These are phyloP conservation scores for Liolophura sinensis DNA, from an alignment of 1,140 invertebrate species.

Conservation along the genomic window DNA sequence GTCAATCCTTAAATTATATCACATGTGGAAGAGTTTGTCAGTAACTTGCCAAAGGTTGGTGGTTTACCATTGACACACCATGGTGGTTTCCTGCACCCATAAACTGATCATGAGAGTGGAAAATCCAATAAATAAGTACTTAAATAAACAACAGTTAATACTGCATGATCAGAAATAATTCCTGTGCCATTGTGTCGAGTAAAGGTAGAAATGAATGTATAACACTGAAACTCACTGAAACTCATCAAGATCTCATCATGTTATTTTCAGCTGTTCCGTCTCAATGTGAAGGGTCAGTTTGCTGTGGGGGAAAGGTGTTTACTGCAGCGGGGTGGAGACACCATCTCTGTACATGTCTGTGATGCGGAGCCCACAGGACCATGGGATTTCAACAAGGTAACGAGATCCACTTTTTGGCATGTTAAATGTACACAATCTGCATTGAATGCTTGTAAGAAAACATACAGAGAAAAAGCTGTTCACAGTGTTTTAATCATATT, in stretches of 20 bases:
- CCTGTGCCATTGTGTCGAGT: not conserved
- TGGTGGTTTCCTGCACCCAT: too few species aligned
- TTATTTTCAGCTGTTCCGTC: conserved; percentile 73
- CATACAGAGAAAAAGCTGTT: not conserved
- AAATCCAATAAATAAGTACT: too few species aligned
- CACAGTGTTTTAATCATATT: not conserved
- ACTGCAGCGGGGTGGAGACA: conserved; percentile 60
- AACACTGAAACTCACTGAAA: too few species aligned
- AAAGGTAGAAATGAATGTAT: too few species aligned
- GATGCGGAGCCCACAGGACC: conserved; percentile 45
- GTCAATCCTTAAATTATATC: too few species aligned
- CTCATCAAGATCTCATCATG: conserved; percentile 1
- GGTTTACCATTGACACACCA: too few species aligned
- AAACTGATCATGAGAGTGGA: too few species aligned
- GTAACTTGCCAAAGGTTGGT: too few species aligned
- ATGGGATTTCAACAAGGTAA: conserved; percentile 49
- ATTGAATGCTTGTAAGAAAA: too few species aligned
- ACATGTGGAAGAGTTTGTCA: too few species aligned
- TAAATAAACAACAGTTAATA: not conserved
- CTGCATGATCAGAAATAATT: not conserved
- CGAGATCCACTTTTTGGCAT: not conserved
- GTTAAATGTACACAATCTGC: not conserved
- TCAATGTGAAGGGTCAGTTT: conserved; percentile 93
- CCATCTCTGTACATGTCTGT: conserved; percentile 43
- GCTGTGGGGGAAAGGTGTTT: conserved; percentile 95